Base-by-base conservation (phyloP, 2,797 vertebrate genomes). In the Rhincodon typus region DNA sequence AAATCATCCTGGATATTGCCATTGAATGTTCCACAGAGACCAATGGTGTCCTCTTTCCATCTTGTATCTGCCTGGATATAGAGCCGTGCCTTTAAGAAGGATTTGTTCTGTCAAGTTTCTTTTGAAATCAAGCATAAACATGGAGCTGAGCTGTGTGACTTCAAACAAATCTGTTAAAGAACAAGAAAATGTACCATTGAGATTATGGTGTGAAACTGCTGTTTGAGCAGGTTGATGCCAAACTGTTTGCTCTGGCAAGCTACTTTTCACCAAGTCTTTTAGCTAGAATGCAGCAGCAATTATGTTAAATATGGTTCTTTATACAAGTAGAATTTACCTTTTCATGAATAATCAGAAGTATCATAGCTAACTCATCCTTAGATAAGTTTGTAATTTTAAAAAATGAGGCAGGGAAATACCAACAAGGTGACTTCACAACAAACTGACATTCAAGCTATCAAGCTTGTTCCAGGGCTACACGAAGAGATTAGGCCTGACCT, bases 21-120 rank as follows among this genome's bases (percentile, higher is more conserved):
- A 70, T 99, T 99, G 97, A 99, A 99, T 96, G 99, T 99, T 96
- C 99, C 99, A 46, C 99, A 99, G 94, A 99, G 98, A 21, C 99
- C 99, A 96, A 98, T 97, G 0, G 98, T 99, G 96, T 99, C 97
- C 0, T 99, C 99, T 96, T 98, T 98, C 99, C 99, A 99, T 46
- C 96, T 97, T 95, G 97, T 98, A 74, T 98, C 98, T 30, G 98
- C 97, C 96, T 98, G 98, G 95, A 99, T 97, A 96, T 99, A 99
- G 23, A 99, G 98, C 42, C 99, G n/a, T n/a, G n/a, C n/a, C n/a
- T n/a, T n/a, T n/a, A n/a, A n/a, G n/a, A n/a, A n/a, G n/a, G n/a
- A n/a, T n/a, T n/a, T n/a, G n/a, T n/a, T n/a, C n/a, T n/a, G n/a
- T n/a, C n/a, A n/a, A n/a, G n/a, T n/a, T n/a, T n/a, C n/a, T n/a